These are phyloP conservation scores for Pseudoips prasinana DNA, from an alignment of 2,888 invertebrate genomes.

Conservation along the genomic window DNA sequence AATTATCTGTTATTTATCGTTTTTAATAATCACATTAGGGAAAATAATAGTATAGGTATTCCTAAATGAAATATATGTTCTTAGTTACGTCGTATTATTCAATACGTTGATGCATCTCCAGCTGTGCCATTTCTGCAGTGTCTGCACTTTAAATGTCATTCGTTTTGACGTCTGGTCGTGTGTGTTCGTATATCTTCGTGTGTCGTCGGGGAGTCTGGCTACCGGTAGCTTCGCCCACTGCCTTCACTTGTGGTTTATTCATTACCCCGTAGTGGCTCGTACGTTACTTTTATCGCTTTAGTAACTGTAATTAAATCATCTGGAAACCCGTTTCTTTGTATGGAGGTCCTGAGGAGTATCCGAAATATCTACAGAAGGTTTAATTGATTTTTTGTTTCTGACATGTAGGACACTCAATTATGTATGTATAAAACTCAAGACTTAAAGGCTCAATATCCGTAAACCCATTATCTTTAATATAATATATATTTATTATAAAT, in stretches of 20 bases:
- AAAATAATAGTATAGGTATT: too few species aligned
- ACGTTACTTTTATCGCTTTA: conserved; percentile 24
- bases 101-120: conserved; percentile 11
- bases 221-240: conserved; percentile 55
- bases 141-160: conserved; percentile 65
- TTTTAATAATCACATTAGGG: too few species aligned
- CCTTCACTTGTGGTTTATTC: conserved; percentile 19
- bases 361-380: not conserved
- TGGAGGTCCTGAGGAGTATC: conserved; percentile 7
- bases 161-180: conserved; percentile 12
- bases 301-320: conserved; percentile 23
- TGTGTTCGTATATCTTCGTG: not conserved
- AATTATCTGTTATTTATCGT: too few species aligned
- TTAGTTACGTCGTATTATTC: conserved; percentile 14
- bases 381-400: not conserved
- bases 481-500: too few species aligned
- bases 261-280: conserved; percentile 13
- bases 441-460: too few species aligned
- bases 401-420: not conserved
- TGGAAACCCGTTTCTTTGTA: conserved; percentile 19
- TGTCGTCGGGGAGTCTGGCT: conserved; percentile 39
- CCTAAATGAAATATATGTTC: not conserved
- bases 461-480: too few species aligned
- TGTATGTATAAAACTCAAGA: not conserved
- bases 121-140: conserved; percentile 25